Evolutionary conservation across 2,888 invertebrate genomes (phyloP), one percentile per base, ranked within the genome.

Genomic region (Sinopyrophorus schimmeli): DNA sequence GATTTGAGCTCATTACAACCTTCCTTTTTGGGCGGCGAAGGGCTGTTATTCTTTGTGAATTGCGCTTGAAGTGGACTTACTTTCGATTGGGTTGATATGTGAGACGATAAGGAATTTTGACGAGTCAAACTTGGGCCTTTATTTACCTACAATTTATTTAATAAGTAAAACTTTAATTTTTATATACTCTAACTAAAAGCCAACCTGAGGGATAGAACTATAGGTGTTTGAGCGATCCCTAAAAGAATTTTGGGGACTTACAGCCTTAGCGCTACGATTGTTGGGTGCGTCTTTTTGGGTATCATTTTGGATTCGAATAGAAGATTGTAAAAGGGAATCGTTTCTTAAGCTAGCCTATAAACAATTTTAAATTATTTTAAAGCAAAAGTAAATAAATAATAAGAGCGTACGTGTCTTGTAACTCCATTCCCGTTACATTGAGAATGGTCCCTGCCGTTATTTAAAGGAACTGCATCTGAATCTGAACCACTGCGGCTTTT

Each of bases 191-290:
- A 5, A 11, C 1, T 4, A 15, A 5, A 9, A 28, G 14, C 34
- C 61, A 69, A 75, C 75, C 68, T 75, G 74, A 55, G 72, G 70
- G 26, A 69, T 60, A 38, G 71, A 63, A 61, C 72, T 69, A 63
- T 70, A 70, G 18, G 73, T 71, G 50, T 74, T 72, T 41, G 73
- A 66, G 58, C 73, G 68, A 64, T 80, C 77, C 63, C 79, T 78
- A 56, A 86, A 78, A 9, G 87, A 86, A 72, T 86, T 86, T 67
- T 87, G 87, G 12, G 87, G 86, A 68, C 86, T 87, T 49, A 85
- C 70, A 21, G 76, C 71, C 58, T 73, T 77, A 54, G 72, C 70
- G 68, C 75, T 77, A 71, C 66, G 79, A 77, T 84, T 84, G 70
- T 85, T 83, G 4, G 83, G 81, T 23, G 80, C 72, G 62, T 84